Base-by-base conservation (phyloP, 2,113 vertebrate species). In the Callospermophilus lateralis region DNA sequence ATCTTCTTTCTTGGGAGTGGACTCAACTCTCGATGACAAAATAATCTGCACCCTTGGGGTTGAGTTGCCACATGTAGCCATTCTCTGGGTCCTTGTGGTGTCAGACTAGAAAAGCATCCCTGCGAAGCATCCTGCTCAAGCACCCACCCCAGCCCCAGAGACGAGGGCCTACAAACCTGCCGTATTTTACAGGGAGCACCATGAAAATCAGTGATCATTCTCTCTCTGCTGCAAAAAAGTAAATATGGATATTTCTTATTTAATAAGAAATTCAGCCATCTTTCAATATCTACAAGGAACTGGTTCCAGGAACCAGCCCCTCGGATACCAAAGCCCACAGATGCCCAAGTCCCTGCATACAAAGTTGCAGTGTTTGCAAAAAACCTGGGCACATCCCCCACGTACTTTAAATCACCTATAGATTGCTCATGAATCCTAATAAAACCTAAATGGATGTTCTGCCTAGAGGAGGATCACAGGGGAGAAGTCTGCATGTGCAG, bases 111-210 rank as follows among this genome's bases (percentile, higher is more conserved):
- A 17, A 3, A 0, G 34, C 9, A 6, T 65, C 48, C 34, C 51
- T 4, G 0, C 78, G n/a, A 45, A 63, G 15, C 19, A 0, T 10
- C 39, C 30, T 16, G 0, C 24, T 0, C 15, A 3, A 26, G 11
- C 12, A 0, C 32, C 28, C 13, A 5, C 9, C 68, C 24, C 11
- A 6, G 58, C 68, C 39, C 2, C 30, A 1, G 61, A 32, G 28
- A 70, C 34, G 10, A 20, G 26, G 4, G 0, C 65, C 51, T 28
- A 7, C 3, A 5, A 4, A 15, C 63, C 26, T 34, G 22, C 15
- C 26, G 0, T 4, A 12, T 9, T 65, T 51, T 32, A 3, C 0
- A 4, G 37, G 48, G 5, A 42, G 1, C 8, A 1, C 51, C 37
- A 0, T n/a, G 3, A 77, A 83, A 58, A 10, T 19, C 61, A 67